Evolutionary conservation across 2,797 vertebrate genomes (phyloP), one percentile per base, ranked within the genome.

Genomic region (Phrynocephalus vlangalii): DNA sequence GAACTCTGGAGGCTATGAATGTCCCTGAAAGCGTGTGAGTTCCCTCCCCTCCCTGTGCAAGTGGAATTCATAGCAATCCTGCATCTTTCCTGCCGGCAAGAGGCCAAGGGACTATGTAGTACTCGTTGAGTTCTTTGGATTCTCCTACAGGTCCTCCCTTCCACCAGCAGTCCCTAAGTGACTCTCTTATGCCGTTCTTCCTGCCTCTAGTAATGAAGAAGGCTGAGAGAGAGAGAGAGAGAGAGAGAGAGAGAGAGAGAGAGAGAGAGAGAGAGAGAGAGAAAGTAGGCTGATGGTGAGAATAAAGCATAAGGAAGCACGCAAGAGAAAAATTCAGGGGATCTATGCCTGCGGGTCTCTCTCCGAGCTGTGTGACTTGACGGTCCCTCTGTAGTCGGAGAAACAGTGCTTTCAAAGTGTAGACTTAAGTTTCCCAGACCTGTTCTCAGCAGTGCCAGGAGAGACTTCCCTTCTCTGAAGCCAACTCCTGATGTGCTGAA

Each of bases 361-460:
- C 70, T 85, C 68, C 50, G 79, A 84, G 0, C 0, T 24, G 22
- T 75, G 86, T 16, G 20, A 52, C 83, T 15, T 11, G 0, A 0
- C 11, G 22, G 83, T 76, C 3, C 83, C 56, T 63, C 20, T 79
- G 6, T 56, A 84, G 52, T 86, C 85, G 33, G 44, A 71, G 60
- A 84, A 48, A 75, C 79, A 33, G 1, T 71, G 78, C 0, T 0
- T 3, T 89, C 90, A 85, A 83, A 88, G 83, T 80, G 75, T 20
- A 89, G 73, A 73, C 10, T 92, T 86, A 81, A 78, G 33, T 18
- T 86, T 91, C 91, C 67, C 87, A 91, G 87, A 75, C 73, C 26
- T 81, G 2, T 76, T 82, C 78, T 89, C 83, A 76, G 56, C 33
- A 87, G 60, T 3, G 79, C 71, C 89, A 91, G 10, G 81, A 81